A percentile compares a stretch with the other conserved stretches of the same genome.
These are phyloP conservation scores for Carduelis carduelis DNA, from an alignment of 2,797 vertebrate species.

Conservation along the genomic window DNA sequence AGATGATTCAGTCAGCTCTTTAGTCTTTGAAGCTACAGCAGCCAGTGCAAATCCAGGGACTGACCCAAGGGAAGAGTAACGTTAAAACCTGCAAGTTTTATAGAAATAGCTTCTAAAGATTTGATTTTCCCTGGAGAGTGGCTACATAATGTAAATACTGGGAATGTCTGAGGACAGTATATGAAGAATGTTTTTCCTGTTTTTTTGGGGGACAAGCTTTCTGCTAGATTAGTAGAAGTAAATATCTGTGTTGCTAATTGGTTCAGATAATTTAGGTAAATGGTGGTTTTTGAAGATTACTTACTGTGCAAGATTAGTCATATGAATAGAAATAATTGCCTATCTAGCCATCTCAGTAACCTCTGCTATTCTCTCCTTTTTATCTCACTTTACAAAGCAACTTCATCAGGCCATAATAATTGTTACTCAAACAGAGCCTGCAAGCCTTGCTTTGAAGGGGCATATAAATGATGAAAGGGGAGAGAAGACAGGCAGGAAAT, in stretches of 20 bases:
- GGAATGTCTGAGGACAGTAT: neutral
- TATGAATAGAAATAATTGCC: slow-evolving; percentile 26
- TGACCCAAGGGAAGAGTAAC: neutral
- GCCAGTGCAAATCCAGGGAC: neutral
- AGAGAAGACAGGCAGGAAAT: slow-evolving; percentile 27
- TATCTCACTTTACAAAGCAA: slow-evolving; percentile 11
- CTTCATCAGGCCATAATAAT: slow-evolving; percentile 25
- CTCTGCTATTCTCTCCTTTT: neutral
- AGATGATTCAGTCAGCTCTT: neutral
- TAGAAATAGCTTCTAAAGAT: neutral
- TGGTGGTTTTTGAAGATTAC: neutral
- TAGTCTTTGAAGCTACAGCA: neutral
- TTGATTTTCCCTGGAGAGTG: neutral
- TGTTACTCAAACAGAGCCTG: neutral
- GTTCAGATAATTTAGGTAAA: slow-evolving; percentile 20
- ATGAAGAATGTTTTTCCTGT: neutral
- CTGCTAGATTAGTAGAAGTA: neutral
- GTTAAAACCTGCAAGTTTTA: neutral
- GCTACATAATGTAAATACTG: neutral
- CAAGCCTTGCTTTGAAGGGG: neutral
- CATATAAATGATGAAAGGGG: slow-evolving; percentile 6
- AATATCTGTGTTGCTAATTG: slow-evolving; percentile 4
- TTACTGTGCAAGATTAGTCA: neutral
- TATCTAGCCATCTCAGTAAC: neutral
- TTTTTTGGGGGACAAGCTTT: neutral